phyloP scores from a whole-genome alignment of 35 echinoderm and acorn worm species.

The Acanthaster planci region DNA sequence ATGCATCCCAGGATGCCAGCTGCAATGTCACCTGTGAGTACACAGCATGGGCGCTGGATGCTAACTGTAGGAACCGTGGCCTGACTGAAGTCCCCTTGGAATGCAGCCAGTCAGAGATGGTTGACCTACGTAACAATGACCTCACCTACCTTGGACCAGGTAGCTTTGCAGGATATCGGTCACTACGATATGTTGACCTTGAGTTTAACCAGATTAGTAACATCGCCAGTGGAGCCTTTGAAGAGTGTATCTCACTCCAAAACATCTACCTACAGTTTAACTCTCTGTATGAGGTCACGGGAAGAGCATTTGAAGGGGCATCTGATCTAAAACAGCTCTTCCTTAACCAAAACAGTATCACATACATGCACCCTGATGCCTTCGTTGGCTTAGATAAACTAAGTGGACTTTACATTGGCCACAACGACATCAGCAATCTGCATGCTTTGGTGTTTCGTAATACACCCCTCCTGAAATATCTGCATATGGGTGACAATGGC shows the following conservation, averaged over 20 bases:
- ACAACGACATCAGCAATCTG: constrained; percentile 15
- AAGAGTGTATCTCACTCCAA: background rate
- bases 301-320: constrained; percentile 28
- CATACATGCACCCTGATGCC: constrained; percentile 13
- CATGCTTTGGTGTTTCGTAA: constrained; percentile 5
- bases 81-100: constrained; percentile 30
- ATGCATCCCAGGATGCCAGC: background rate
- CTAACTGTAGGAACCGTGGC: constrained; percentile 39
- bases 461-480: constrained; percentile 10
- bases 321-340: constrained; percentile 38
- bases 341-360: constrained; percentile 42
- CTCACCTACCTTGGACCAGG: background rate
- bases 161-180: background rate
- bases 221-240: constrained; percentile 31
- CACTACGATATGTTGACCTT: constrained; percentile 58
- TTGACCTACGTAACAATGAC: constrained; percentile 58
- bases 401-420: constrained; percentile 29
- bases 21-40: constrained; percentile 26
- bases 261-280: constrained; percentile 63
- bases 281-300: background rate
- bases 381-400: constrained; percentile 33
- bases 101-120: constrained; percentile 32
- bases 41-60: constrained; percentile 16
- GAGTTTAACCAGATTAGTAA: constrained; percentile 34
- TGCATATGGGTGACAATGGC: constrained; percentile 40